These are phyloP conservation scores for Glossophaga mutica DNA, from an alignment of 2,797 vertebrate species.

Conservation along the genomic window DNA sequence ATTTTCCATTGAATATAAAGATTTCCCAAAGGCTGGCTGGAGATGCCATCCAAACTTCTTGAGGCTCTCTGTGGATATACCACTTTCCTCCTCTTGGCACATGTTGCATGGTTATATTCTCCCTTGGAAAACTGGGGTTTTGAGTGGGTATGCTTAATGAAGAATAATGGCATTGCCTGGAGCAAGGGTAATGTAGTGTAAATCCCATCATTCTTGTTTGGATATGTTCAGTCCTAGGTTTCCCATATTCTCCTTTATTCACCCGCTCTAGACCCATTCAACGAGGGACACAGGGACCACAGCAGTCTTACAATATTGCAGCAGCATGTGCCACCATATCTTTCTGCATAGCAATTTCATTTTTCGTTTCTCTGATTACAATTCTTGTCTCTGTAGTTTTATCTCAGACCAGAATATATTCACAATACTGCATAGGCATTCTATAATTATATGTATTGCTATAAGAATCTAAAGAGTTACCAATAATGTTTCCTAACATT, in stretches of 20 bases:
- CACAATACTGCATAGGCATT: neutral
- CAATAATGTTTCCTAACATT: neutral
- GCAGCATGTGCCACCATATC: neutral
- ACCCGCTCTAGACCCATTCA: neutral
- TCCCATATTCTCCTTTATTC: neutral
- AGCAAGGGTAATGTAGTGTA: neutral
- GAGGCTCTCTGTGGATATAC: neutral
- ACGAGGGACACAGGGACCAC: neutral
- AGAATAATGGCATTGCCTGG: neutral
- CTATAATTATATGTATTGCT: neutral
- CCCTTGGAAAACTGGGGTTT: neutral
- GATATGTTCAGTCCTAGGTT: neutral
- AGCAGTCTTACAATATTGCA: neutral
- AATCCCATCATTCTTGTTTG: neutral
- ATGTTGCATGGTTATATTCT: neutral
- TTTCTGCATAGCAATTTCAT: neutral
- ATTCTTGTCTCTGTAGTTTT: constrained; percentile 20
- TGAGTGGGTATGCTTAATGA: neutral
- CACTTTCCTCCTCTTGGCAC: neutral
- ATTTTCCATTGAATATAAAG: neutral
- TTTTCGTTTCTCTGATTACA: neutral
- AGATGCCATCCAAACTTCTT: neutral
- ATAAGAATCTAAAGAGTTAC: neutral
- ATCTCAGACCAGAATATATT: neutral
- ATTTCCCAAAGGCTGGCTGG: constrained; percentile 4